phyloP scores from a whole-genome alignment of 1,140 invertebrate species.

The Pseudomyrmex dendroicus region DNA sequence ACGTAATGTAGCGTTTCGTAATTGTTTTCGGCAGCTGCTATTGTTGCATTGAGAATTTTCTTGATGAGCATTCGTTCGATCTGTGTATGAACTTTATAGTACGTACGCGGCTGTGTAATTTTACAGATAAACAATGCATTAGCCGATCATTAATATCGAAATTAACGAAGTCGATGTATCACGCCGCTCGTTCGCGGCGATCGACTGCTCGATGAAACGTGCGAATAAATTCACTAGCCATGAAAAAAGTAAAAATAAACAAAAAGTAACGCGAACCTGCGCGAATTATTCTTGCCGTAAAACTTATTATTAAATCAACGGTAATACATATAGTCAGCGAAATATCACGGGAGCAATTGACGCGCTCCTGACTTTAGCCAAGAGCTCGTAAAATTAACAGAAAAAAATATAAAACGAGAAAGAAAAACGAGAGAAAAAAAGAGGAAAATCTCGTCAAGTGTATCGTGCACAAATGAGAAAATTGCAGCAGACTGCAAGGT shows the following conservation, averaged over 20 bases:
- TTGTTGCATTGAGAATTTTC: slow-evolving; percentile 37
- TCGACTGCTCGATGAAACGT: neutral
- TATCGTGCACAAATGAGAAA: slow-evolving; percentile 44
- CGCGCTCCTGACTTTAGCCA: neutral
- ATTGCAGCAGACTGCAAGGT: slow-evolving; percentile 23
- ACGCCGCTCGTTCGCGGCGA: neutral
- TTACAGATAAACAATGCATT: slow-evolving; percentile 46
- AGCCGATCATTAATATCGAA: slow-evolving; percentile 36
- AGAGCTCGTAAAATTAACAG: slow-evolving; percentile 3
- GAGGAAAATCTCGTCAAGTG: neutral
- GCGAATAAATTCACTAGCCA: neutral
- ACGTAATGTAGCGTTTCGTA: neutral
- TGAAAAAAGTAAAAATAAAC: neutral
- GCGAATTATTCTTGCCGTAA: slow-evolving; percentile 37
- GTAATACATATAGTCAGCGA: slow-evolving; percentile 29
- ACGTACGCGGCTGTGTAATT: neutral
- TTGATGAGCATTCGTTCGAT: slow-evolving; percentile 23
- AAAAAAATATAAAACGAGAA: neutral
- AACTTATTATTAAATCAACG: slow-evolving; percentile 29
- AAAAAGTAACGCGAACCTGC: neutral
- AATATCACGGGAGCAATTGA: slow-evolving; percentile 17
- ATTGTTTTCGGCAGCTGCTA: slow-evolving; percentile 19
- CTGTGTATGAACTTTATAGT: neutral
- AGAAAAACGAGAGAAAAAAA: neutral
- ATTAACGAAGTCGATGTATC: slow-evolving; percentile 35